These are phyloP conservation scores for Mesorhabditis sp. DNA, from an alignment of 2,888 invertebrate genomes.

Conservation along the genomic window DNA sequence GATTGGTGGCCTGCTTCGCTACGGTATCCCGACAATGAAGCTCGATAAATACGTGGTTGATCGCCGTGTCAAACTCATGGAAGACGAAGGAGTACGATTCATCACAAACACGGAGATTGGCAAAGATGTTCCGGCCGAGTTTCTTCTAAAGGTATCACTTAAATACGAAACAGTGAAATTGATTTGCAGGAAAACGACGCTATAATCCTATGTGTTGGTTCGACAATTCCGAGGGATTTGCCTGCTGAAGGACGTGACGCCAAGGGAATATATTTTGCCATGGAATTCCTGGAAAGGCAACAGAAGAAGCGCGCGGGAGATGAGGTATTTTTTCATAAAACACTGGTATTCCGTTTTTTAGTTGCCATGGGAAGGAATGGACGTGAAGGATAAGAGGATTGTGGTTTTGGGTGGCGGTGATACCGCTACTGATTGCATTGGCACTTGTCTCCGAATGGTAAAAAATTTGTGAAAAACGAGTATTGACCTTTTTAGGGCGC, in stretches of 20 bases:
- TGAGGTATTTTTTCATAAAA: constrained; percentile 10
- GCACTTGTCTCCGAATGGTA: constrained; percentile 81
- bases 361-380: constrained; percentile 65
- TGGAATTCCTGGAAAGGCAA: constrained; percentile 93
- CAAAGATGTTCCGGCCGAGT: constrained; percentile 75
- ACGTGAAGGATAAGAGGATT: constrained; percentile 88
- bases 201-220: constrained; percentile 82
- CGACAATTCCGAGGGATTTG: constrained; percentile 89
- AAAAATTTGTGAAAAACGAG: background rate
- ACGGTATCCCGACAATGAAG: constrained; percentile 99
- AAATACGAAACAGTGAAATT: constrained; percentile 34
- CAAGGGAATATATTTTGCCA: constrained; percentile 93
- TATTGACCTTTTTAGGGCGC: constrained; percentile 73
- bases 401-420: constrained; percentile 83
- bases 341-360: background rate
- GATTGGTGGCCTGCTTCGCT: constrained; percentile 84
- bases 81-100: constrained; percentile 84
- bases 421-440: constrained; percentile 95
- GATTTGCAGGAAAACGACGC: constrained; percentile 72
- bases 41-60: constrained; percentile 80
- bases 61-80: constrained; percentile 78
- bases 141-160: constrained; percentile 54
- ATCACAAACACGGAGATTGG: constrained; percentile 86
- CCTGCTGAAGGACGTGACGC: constrained; percentile 69
- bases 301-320: constrained; percentile 78